Percentiles rank a stretch among this genome's conserved stretches.
phyloP scores from a whole-genome alignment of 1,140 invertebrate species.

The Ectropis grisescens region DNA sequence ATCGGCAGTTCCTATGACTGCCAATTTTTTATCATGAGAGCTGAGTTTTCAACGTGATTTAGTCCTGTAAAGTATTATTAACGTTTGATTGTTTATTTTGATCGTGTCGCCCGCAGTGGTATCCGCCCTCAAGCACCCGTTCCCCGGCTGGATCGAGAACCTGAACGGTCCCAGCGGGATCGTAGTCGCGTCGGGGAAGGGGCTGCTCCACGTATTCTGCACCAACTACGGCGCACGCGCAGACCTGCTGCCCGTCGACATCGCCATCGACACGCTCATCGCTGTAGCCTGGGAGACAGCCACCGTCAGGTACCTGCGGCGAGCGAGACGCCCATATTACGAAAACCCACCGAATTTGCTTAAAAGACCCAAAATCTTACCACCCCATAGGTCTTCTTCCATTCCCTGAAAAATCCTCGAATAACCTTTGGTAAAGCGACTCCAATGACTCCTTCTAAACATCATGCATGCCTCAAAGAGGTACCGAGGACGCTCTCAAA shows the following conservation, averaged over 20 bases:
- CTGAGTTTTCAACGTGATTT: neutral
- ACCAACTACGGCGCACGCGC: conserved; percentile 49
- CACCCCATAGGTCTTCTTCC: no score
- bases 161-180: conserved; percentile 9
- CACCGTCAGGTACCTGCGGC: conserved; percentile 18
- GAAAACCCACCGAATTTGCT: no score
- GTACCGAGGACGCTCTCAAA: no score
- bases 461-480: no score
- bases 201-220: conserved; percentile 76
- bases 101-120: conserved; percentile 7
- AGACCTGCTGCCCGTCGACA: conserved; percentile 85
- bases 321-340: no score
- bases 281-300: conserved; percentile 75
- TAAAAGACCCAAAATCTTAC: no score
- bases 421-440: no score
- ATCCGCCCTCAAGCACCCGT: conserved; percentile 8
- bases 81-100: no score
- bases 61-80: no score
- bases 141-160: conserved; percentile 14
- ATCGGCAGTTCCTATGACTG: neutral
- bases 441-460: no score
- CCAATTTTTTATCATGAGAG: neutral
- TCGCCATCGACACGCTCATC: conserved; percentile 82
- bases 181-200: conserved; percentile 74
- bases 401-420: no score